Evolutionary conservation across 2,113 vertebrate genomes (phyloP).

Genomic region (Callipepla squamata): DNA sequence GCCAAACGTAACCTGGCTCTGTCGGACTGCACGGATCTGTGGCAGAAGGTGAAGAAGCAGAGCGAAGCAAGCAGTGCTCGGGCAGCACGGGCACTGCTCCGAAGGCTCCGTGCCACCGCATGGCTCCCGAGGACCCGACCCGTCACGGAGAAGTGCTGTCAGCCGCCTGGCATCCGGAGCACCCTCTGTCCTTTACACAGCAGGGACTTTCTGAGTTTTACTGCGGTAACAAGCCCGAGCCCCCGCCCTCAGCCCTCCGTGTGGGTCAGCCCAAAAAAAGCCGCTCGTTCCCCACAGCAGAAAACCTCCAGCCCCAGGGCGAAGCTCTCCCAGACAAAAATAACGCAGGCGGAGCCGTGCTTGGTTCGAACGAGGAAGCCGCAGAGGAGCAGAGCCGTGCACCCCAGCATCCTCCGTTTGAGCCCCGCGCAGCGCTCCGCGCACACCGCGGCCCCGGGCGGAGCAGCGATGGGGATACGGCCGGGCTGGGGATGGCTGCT

Average conservation of each 20-base stretch:
- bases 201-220: too few relatives aligned
- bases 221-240: too few relatives aligned
- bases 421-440: background rate
- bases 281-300: background rate
- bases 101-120: background rate
- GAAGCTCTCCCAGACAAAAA: background rate
- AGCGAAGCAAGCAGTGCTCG: background rate
- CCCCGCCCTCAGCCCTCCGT: background rate
- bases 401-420: background rate
- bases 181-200: background rate
- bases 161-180: background rate
- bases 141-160: fast-evolving
- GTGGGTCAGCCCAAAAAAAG: background rate
- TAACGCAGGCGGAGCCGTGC: background rate
- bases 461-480: background rate
- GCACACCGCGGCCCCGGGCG: fast-evolving
- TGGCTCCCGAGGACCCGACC: too few relatives aligned
- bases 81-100: background rate
- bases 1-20: background rate
- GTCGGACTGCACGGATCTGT: background rate
- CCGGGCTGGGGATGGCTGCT: background rate
- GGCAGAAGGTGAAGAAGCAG: background rate
- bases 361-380: background rate
- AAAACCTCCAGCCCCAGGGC: fast-evolving
- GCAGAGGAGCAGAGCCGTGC: fast-evolving